Percentiles rank a stretch among this genome's conserved stretches.
Conservation (phyloP, 2,797 vertebrate genomes). For the Anas acuta region DNA sequence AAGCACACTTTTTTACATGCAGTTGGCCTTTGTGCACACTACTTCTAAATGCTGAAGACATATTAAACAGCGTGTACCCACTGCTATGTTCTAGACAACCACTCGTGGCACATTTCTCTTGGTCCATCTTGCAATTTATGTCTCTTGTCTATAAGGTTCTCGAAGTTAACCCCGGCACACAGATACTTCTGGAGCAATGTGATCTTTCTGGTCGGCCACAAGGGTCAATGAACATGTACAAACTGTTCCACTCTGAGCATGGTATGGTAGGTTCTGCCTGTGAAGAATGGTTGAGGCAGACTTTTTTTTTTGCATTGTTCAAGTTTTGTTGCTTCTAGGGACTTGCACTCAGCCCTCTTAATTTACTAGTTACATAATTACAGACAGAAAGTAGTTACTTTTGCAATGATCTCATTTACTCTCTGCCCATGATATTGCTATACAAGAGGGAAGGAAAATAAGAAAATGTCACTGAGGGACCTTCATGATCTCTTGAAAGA, state of each 20-base stretch:
- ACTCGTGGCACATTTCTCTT: neutral
- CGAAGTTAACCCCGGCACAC: neutral
- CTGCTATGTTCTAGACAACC: neutral
- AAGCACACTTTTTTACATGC: neutral
- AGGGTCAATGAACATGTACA: neutral
- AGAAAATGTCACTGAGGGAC: neutral
- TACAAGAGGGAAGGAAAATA: neutral
- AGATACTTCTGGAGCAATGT: neutral
- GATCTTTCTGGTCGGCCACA: neutral
- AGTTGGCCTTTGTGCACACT: neutral
- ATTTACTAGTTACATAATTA: neutral
- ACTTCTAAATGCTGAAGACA: neutral
- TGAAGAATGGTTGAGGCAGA: fast-evolving
- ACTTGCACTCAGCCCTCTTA: neutral
- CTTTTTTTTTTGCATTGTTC: neutral
- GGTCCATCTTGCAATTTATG: neutral
- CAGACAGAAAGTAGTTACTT: neutral
- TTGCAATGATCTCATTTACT: neutral
- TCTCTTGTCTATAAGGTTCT: neutral
- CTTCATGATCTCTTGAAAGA: neutral
- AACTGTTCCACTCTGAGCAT: fast-evolving
- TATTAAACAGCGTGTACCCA: neutral
- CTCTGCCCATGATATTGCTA: neutral
- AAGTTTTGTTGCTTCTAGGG: neutral
- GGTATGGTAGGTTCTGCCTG: fast-evolving